Evolutionary conservation across 2,113 vertebrate species (phyloP).

Genomic region (Echinops telfairi): DNA sequence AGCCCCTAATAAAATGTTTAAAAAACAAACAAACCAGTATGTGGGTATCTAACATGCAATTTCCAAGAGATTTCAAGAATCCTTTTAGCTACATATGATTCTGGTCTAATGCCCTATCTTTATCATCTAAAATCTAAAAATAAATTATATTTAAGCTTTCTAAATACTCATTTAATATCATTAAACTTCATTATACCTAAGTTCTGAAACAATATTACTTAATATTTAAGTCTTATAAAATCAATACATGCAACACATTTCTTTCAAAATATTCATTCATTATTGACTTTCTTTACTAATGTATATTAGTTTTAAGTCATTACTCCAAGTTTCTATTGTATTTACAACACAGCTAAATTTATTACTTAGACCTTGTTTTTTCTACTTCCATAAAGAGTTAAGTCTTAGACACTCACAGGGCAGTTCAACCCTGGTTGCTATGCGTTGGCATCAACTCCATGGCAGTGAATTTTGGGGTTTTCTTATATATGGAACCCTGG

Average conservation of each 20-base stretch:
- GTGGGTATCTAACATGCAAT: neutral
- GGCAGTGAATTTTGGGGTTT: too few species aligned
- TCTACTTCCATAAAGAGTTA: too few species aligned
- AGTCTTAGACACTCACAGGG: too few species aligned
- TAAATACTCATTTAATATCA: constrained; percentile 51
- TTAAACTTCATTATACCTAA: constrained; percentile 43
- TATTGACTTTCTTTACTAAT: constrained; percentile 43
- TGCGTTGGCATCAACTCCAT: too few species aligned
- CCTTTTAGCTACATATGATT: constrained; percentile 35
- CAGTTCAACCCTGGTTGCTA: too few species aligned
- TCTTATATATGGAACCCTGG: too few species aligned
- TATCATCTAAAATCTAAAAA: neutral
- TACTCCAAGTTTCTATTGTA: constrained; percentile 13
- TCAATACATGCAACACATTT: neutral
- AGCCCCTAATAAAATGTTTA: too few species aligned
- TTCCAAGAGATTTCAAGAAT: constrained; percentile 22
- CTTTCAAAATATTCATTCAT: constrained; percentile 43
- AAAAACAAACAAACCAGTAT: too few species aligned
- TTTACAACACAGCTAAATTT: neutral
- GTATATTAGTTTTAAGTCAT: constrained; percentile 40
- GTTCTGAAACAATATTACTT: constrained; percentile 24
- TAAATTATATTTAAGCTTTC: constrained; percentile 58
- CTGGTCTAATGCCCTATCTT: constrained; percentile 34
- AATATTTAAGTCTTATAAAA: constrained; percentile 60
- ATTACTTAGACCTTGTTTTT: constrained; percentile 32